A percentile compares a stretch with the other conserved stretches of the same genome.
phyloP scores from a whole-genome alignment of 2,888 invertebrate species.

The Dicranocentrus wangi region DNA sequence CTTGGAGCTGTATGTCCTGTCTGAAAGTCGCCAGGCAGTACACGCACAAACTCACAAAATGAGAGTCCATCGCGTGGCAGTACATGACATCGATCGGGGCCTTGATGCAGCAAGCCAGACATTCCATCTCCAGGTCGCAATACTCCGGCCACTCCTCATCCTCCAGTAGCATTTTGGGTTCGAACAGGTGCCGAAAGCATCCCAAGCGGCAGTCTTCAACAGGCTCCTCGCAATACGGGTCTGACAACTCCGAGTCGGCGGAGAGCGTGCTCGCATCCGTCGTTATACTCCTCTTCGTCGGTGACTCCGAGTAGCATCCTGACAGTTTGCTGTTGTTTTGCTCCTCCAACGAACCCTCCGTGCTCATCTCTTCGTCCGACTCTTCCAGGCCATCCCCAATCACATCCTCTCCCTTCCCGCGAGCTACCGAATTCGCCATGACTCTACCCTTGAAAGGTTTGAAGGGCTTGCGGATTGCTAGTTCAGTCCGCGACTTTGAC shows the following conservation, averaged over 20 bases:
- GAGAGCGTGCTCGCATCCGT: too few relatives aligned
- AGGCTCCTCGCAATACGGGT: neutral
- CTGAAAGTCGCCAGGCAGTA: slow-evolving; percentile 89
- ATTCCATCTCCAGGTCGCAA: slow-evolving; percentile 33
- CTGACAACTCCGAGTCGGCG: too few relatives aligned
- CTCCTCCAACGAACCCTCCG: neutral
- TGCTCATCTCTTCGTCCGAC: neutral
- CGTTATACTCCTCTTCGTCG: neutral
- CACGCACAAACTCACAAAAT: slow-evolving; percentile 86
- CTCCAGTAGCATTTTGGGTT: slow-evolving; percentile 5
- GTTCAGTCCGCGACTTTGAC: neutral
- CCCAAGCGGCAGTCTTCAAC: neutral
- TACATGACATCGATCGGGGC: slow-evolving; percentile 46
- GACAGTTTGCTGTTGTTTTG: neutral
- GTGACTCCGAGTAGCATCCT: neutral
- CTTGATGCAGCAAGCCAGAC: slow-evolving; percentile 26
- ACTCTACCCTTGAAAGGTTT: too few relatives aligned
- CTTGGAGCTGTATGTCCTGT: slow-evolving; percentile 84
- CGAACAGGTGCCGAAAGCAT: slow-evolving; percentile 33
- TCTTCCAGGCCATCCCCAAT: neutral
- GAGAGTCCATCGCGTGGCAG: slow-evolving; percentile 85
- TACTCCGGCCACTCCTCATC: neutral
- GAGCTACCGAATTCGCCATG: neutral
- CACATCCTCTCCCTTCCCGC: neutral
- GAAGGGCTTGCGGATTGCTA: too few relatives aligned